Base-by-base conservation (phyloP, 2,113 vertebrate genomes). In the Pseudopodoces humilis region DNA sequence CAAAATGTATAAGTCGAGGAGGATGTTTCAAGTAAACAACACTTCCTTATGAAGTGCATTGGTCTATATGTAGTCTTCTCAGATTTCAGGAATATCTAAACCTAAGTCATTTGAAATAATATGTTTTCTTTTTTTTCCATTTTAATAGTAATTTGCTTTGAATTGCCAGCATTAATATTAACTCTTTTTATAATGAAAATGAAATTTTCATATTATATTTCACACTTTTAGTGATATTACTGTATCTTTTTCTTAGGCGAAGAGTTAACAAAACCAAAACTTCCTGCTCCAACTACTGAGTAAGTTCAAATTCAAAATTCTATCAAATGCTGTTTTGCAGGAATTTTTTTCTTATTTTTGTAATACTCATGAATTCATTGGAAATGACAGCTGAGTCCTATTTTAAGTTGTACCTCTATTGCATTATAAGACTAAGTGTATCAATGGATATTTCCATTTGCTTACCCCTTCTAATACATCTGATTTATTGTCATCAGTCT, bases 221-320 rank as follows among this genome's bases (percentile, higher is more conserved):
- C 59, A 65, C 50, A 33, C 13, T 83, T 90, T 59, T 96, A 41
- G 17, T 81, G 31, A 64, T 93, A 70, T 74, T 81, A 70, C 33
- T 94, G 46, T 83, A 21, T 97, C 24, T 95, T 95, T 97, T 97
- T 65, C 91, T 92, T 96, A 99, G 99, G 98, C 97, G 99, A 99
- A 96, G 99, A 99, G 90, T 97, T 99, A 96, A 97, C 97, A 88
- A 99, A 98, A 94, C 80, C 98, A 86, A 98, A 98, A 96, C 92
- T 97, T 86, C 97, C 98, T 81, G 88, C 97, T 77, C 93, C 98
- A 78, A 89, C 97, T 65, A 98, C 97, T 94, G 99, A 99, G 99
- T 99, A 98, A 99, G 99, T 99, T 92, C 28, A 43, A 87, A 33
- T 19, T 86, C 85, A 46, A 87, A 86, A 56, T 85, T 86, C 23